These are phyloP conservation scores for Sternarchorhynchus goeldii DNA, from an alignment of 2,797 vertebrate species.

Conservation along the genomic window DNA sequence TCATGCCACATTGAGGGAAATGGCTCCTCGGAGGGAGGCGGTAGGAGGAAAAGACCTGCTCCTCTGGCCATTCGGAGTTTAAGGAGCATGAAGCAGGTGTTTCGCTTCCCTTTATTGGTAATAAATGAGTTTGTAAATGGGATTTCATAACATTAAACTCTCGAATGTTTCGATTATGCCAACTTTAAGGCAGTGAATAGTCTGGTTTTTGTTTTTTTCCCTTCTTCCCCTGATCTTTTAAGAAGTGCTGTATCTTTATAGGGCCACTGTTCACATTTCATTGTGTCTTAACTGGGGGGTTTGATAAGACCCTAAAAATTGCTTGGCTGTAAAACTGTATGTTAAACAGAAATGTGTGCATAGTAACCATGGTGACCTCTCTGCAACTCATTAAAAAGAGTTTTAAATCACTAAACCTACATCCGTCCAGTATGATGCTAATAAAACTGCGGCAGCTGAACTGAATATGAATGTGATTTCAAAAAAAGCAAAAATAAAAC, in stretches of 20 bases:
- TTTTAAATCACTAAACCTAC: constrained; percentile 23
- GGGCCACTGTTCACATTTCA: constrained; percentile 54
- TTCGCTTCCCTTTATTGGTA: constrained; percentile 73
- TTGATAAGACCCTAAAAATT: constrained; percentile 58
- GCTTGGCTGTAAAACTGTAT: constrained; percentile 46
- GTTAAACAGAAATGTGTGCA: constrained; percentile 36
- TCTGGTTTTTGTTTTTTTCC: constrained; percentile 34
- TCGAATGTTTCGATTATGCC: constrained; percentile 67
- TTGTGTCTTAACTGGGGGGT: constrained; percentile 54
- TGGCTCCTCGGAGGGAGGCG: constrained; percentile 43
- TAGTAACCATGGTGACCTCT: constrained; percentile 10
- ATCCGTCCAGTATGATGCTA: constrained; percentile 9
- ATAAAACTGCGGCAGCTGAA: constrained; percentile 13
- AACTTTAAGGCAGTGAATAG: constrained; percentile 51
- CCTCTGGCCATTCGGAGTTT: constrained; percentile 63
- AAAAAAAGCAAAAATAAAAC: neutral
- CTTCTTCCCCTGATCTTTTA: constrained; percentile 31
- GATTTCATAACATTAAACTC: constrained; percentile 73
- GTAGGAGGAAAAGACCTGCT: constrained; percentile 57
- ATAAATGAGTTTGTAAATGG: constrained; percentile 76
- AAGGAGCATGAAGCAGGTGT: constrained; percentile 72
- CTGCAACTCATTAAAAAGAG: constrained; percentile 31
- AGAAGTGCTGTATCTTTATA: constrained; percentile 53
- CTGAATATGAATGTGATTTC: constrained; percentile 3
- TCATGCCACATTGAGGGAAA: constrained; percentile 71